Base-by-base conservation (phyloP, 2,888 invertebrate species). In the Pachydiplax longipennis region DNA sequence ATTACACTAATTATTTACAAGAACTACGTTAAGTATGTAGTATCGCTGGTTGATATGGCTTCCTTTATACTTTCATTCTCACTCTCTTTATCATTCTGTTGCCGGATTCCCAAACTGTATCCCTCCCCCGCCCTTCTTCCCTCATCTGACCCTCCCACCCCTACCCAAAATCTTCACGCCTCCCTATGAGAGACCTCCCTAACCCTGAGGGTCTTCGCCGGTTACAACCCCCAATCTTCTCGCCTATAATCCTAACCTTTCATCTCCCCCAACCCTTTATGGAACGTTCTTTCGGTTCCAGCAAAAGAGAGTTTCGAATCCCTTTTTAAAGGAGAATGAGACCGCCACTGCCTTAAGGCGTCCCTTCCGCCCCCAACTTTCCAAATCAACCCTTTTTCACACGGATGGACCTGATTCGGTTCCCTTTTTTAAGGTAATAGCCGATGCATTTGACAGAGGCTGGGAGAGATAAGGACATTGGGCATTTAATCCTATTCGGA, bases 281-380 rank as follows among this genome's bases (percentile, higher is more conserved):
- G 37, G 37, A 37, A 37, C 37, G 37, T 48, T 87, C 58, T 58
- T 58, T 58, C 58, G 53, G 35, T 37, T 65, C 40, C 61, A 5
- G 37, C n/a, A 22, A 48, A 65, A 37, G 65, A 35, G 87, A 87
- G n/a, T 58, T 61, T 35, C 58, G 35, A 40, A 65, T 37, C 87
- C 87, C 87, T 87, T 87, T 87, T 65, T 87, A 37, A 18, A 10
- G 5, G 25, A 58, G 83, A 83, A 83, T 35, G 83, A 83, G 87
- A 37, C 87, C 87, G 87, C 87, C 87, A 15, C 31, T 37, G 25
- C 58, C 87, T n/a, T 37, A 4, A 18, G 87, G 87, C 87, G 35
- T 6, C 31, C n/a, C 53, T 53, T 35, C 53, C 87, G 1, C 37
- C 61, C 87, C 65, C 65, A 10, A 13, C 25, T 31, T 31, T 73